Conservation (phyloP, 1,140 invertebrate genomes). For the Cydia amplana region DNA sequence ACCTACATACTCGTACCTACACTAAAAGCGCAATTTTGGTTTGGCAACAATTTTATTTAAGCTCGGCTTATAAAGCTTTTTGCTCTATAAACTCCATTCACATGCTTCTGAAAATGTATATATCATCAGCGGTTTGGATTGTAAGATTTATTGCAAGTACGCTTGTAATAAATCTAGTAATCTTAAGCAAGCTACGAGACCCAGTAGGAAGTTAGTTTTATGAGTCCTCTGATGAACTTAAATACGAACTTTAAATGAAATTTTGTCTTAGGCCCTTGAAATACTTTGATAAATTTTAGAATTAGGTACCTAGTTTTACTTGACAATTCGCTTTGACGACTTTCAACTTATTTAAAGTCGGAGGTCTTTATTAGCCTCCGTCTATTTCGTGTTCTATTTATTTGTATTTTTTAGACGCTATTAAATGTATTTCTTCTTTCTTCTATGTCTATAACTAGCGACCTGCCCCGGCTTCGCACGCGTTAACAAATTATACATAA, state of each 20-base stretch:
- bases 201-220: not conserved
- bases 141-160: not conserved
- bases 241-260: not conserved
- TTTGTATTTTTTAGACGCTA: too few species aligned
- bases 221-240: not conserved
- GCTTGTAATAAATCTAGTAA: not conserved
- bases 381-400: too few species aligned
- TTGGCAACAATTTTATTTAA: too few species aligned
- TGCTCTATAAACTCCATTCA: not conserved
- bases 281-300: conserved; percentile 1
- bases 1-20: too few species aligned
- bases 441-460: too few species aligned
- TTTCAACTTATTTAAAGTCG: too few species aligned
- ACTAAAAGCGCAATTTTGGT: too few species aligned
- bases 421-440: too few species aligned
- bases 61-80: not conserved
- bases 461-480: too few species aligned
- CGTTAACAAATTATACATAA: too few species aligned
- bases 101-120: not conserved
- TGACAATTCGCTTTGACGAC: too few species aligned
- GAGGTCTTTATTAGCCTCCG: too few species aligned
- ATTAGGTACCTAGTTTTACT: not conserved
- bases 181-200: not conserved
- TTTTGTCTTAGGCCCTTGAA: not conserved
- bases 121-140: not conserved